A percentile compares a stretch with the other conserved stretches of the same genome.
These are phyloP conservation scores for Euproctis similis DNA, from an alignment of 2,888 invertebrate species.

Conservation along the genomic window DNA sequence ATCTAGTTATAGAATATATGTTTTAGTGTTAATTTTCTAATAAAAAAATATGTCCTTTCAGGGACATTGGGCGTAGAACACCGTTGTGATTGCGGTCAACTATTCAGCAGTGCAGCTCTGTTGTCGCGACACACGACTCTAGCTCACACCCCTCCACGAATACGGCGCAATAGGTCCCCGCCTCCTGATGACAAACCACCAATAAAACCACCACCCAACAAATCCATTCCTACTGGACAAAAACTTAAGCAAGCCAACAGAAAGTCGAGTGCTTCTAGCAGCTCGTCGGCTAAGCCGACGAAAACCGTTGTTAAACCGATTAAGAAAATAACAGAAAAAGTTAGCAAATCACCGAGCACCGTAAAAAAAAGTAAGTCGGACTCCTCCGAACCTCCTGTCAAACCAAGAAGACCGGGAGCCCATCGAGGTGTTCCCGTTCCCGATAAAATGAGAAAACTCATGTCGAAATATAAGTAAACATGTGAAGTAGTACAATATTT, in stretches of 20 bases:
- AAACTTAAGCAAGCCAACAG: conserved; percentile 19
- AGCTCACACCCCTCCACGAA: conserved; percentile 70
- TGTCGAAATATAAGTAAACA: conserved; percentile 40
- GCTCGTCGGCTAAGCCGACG: conserved; percentile 7
- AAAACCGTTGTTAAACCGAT: conserved; percentile 17
- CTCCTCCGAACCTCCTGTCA: conserved; percentile 21
- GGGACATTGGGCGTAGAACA: conserved; percentile 54
- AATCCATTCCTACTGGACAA: conserved; percentile 9
- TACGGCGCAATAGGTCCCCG: conserved; percentile 54
- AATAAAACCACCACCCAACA: conserved; percentile 9
- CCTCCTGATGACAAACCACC: conserved; percentile 28
- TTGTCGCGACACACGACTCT: conserved; percentile 58
- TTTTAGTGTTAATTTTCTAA: no score
- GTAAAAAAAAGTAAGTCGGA: conserved; percentile 16
- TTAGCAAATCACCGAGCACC: conserved; percentile 18
- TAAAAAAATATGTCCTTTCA: no score
- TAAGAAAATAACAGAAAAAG: conserved; percentile 32
- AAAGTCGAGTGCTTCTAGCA: conserved; percentile 25
- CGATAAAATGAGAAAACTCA: conserved; percentile 49
- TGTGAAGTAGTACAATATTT: conserved; percentile 20
- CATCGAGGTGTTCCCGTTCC: conserved; percentile 59
- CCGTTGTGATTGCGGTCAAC: conserved; percentile 68
- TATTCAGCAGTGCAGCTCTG: conserved; percentile 62
- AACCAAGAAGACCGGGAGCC: conserved; percentile 30
- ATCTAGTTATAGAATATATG: no score